Base-by-base conservation (phyloP, 1,140 invertebrate genomes). In the Drosophila mayri region DNA sequence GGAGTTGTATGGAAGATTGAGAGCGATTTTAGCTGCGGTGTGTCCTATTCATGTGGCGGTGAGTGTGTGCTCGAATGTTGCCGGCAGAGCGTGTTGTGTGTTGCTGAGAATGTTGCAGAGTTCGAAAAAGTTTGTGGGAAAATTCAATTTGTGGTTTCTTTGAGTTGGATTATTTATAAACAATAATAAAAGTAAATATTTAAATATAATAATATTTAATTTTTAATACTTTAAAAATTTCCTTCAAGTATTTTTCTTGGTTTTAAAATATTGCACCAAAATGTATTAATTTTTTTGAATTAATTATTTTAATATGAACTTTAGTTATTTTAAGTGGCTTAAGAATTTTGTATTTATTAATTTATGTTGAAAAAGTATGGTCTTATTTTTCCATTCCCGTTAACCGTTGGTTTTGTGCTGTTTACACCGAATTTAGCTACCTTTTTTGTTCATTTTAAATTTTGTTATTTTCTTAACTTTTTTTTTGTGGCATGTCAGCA, bases 401-500 rank as follows among this genome's bases (percentile, higher is more conserved):
- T 54, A 54, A 64, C 54, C 54, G 55, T 64, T n/a, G n/a, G n/a
- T n/a, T n/a, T n/a, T n/a, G n/a, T n/a, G n/a, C n/a, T n/a, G n/a
- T n/a, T n/a, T n/a, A n/a, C n/a, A n/a, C n/a, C n/a, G n/a, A n/a
- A n/a, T n/a, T n/a, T n/a, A n/a, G n/a, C n/a, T n/a, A n/a, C n/a
- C n/a, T n/a, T n/a, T n/a, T n/a, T n/a, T n/a, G n/a, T n/a, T 54
- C 32, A 22, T 54, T 16, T 20, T 6, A 35, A 14, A 30, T 14
- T 20, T 12, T 12, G 8, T 14, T 22, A 20, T 22, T 22, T 11
- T 59, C n/a, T 4, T 47, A 4, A 38, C 14, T 62, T 32, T 41
- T 25, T n/a, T 54, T 40, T 62, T 52, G 22, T 43, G 28, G 18
- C 4, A 54, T 64, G 62, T 64, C 62, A 64, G 55, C 62, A 64